Percentiles rank a stretch among this genome's conserved stretches.
phyloP scores from a whole-genome alignment of 2,113 vertebrate species.

The Gymnorhina tibicen region DNA sequence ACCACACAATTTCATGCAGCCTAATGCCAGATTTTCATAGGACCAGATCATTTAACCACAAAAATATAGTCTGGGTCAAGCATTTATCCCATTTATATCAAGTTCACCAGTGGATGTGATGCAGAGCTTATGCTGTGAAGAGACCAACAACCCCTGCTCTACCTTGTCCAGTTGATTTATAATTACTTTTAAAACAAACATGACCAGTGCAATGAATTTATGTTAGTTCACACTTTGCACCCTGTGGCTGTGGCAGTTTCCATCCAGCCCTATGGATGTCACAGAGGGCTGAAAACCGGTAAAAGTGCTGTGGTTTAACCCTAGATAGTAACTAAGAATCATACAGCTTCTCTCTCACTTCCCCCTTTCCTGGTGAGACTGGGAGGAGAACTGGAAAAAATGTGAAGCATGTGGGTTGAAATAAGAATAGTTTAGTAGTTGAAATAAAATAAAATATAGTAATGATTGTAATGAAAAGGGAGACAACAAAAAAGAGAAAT shows the following conservation, averaged over 20 bases:
- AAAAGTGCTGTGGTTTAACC: not conserved
- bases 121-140: not conserved
- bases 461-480: not conserved
- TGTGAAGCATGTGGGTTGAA: not conserved
- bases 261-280: not conserved
- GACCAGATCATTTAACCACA: not conserved
- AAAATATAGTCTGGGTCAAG: not conserved
- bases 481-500: not conserved
- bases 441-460: not conserved
- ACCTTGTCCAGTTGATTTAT: not conserved
- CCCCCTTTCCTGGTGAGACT: not conserved
- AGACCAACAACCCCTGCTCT: not conserved
- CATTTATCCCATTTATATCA: not conserved
- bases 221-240: not conserved
- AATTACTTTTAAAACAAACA: not conserved
- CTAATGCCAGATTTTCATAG: not conserved
- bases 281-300: not conserved
- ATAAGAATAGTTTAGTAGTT: not conserved
- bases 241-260: not conserved
- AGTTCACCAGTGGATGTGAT: not conserved
- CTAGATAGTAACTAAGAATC: not conserved
- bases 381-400: not conserved
- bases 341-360: not conserved
- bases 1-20: not conserved
- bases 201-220: not conserved